phyloP scores from a whole-genome alignment of 2,888 invertebrate genomes.

The Eilema depressum region DNA sequence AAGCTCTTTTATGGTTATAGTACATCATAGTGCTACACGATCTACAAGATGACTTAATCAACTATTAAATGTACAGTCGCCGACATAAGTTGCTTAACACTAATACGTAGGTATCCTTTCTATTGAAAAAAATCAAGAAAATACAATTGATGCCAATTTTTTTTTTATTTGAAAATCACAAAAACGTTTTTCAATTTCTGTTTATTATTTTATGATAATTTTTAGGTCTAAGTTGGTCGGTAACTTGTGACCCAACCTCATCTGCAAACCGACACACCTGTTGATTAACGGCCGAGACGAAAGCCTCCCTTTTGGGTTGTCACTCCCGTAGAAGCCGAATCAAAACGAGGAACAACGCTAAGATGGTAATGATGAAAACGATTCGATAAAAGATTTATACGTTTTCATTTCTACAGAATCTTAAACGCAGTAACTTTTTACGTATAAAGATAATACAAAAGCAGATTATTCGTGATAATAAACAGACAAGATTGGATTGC shows the following conservation, averaged over 20 bases:
- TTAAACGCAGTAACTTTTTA: conserved; percentile 5
- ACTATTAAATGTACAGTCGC: neutral
- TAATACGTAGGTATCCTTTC: neutral
- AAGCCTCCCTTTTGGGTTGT: no score
- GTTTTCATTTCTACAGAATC: neutral
- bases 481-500: conserved; percentile 44
- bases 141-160: no score
- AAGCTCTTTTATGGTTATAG: neutral
- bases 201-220: neutral
- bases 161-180: no score
- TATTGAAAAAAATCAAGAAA: neutral
- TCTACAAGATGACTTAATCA: neutral
- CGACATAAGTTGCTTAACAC: neutral
- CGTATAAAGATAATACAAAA: conserved; percentile 37
- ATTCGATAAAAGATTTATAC: neutral
- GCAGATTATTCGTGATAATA: conserved; percentile 39
- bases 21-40: neutral
- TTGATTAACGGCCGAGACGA: neutral
- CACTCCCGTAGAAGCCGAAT: no score
- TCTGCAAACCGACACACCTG: neutral
- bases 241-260: neutral
- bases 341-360: no score
- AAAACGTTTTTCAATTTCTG: no score
- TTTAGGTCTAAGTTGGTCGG: neutral
- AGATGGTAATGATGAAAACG: no score